Conservation (phyloP, 92 coral and sea anemone genomes). For the Paramuricea clavata region DNA sequence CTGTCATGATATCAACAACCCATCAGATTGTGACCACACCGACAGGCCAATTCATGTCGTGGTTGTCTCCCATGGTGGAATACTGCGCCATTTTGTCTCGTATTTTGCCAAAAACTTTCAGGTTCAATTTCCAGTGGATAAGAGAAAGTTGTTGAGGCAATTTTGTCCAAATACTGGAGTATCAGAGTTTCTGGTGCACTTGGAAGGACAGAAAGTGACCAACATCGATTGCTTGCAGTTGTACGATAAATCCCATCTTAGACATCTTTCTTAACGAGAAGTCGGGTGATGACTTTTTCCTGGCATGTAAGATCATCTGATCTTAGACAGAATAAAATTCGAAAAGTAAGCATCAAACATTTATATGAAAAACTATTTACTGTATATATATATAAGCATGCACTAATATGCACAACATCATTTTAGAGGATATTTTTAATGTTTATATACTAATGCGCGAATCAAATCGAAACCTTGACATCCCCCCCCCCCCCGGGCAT, state of each 20-base stretch:
- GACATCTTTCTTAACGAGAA: neutral
- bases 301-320: no score
- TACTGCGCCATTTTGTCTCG: slow-evolving; percentile 74
- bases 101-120: slow-evolving; percentile 63
- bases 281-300: neutral
- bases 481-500: no score
- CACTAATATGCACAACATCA: no score
- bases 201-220: slow-evolving; percentile 68
- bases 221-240: slow-evolving; percentile 69
- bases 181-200: slow-evolving; percentile 68
- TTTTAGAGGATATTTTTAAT: no score
- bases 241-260: slow-evolving; percentile 77
- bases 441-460: no score
- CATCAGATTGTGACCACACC: neutral
- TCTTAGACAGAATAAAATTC: no score
- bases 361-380: no score
- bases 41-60: slow-evolving; percentile 67
- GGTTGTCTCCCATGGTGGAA: slow-evolving; percentile 85
- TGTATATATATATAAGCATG: no score
- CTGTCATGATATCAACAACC: neutral
- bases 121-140: slow-evolving; percentile 46
- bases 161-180: slow-evolving; percentile 85
- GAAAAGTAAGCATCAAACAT: no score
- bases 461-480: no score
- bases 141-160: slow-evolving; percentile 20